phyloP scores from a whole-genome alignment of 1,140 invertebrate genomes.

The Hycleus phaleratus region DNA sequence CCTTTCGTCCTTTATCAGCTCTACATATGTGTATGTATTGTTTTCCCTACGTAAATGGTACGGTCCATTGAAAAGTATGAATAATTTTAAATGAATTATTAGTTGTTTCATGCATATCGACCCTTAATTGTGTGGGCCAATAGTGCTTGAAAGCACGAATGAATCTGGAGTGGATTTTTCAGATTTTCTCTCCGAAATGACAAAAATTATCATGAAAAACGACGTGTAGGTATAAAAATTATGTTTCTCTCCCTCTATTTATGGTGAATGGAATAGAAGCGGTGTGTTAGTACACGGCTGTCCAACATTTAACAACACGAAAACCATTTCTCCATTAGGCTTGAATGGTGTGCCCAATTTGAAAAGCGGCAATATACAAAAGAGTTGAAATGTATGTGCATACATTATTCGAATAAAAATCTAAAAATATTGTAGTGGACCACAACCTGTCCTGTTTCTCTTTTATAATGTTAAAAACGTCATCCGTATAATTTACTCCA shows the following conservation, averaged over 20 bases:
- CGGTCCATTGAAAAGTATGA: slow-evolving; percentile 23
- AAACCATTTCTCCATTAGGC: slow-evolving; percentile 13
- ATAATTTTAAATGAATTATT: slow-evolving; percentile 25
- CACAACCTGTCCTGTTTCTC: slow-evolving; percentile 12
- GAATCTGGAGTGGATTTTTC: too few species aligned
- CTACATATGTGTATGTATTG: slow-evolving; percentile 12
- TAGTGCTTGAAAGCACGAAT: too few species aligned
- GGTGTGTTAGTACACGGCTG: too few species aligned
- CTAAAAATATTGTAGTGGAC: slow-evolving; percentile 12
- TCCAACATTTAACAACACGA: too few species aligned
- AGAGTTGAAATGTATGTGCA: slow-evolving; percentile 12
- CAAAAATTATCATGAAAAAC: too few species aligned
- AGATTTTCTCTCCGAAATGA: too few species aligned
- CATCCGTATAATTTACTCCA: slow-evolving; percentile 12
- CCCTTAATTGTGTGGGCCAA: slow-evolving; percentile 1
- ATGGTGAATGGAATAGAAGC: too few species aligned
- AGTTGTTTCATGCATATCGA: slow-evolving; percentile 13
- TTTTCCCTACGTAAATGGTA: slow-evolving; percentile 18
- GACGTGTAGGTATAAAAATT: too few species aligned
- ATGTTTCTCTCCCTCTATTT: too few species aligned
- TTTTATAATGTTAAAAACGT: slow-evolving; percentile 2
- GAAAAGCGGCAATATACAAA: slow-evolving; percentile 13
- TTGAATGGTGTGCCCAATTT: slow-evolving; percentile 15
- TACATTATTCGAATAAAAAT: slow-evolving; percentile 15
- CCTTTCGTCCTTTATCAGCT: slow-evolving; percentile 12